phyloP scores from a whole-genome alignment of 2,888 invertebrate genomes.

The Drosophila gaucha region DNA sequence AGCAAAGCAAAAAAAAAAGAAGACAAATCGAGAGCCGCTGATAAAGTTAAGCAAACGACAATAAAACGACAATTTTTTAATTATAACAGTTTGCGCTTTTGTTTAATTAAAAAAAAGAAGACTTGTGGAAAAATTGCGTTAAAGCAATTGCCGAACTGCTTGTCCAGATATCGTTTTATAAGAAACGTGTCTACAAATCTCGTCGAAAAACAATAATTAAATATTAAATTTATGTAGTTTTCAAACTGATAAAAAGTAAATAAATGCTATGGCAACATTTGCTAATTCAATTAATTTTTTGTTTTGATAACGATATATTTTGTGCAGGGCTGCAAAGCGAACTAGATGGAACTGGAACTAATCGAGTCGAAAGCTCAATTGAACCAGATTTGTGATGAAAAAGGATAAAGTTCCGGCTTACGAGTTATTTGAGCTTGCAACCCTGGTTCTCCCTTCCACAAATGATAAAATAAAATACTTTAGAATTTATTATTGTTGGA shows the following conservation, averaged over 20 bases:
- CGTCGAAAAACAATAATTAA: constrained; percentile 2
- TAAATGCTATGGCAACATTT: background rate
- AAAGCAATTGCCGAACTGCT: constrained; percentile 21
- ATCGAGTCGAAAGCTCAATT: no score
- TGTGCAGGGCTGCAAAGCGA: no score
- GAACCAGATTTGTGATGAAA: no score
- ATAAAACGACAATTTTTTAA: constrained; percentile 70
- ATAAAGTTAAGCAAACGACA: constrained; percentile 75
- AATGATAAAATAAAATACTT: background rate
- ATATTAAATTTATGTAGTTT: constrained; percentile 1
- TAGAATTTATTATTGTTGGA: background rate
- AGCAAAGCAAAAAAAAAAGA: constrained; percentile 27
- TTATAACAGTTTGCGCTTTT: constrained; percentile 52
- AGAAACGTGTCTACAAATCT: background rate
- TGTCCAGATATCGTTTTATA: background rate
- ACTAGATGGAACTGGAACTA: no score
- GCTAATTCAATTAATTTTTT: background rate
- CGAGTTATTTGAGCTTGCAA: no score
- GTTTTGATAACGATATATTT: background rate
- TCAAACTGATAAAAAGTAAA: background rate
- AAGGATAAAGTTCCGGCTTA: no score
- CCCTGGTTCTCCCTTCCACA: background rate
- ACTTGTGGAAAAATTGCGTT: background rate
- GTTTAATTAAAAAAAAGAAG: constrained; percentile 59
- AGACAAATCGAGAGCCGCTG: constrained; percentile 36